phyloP scores from a whole-genome alignment of 2,797 vertebrate genomes.

The Lithobates sylvaticus region DNA sequence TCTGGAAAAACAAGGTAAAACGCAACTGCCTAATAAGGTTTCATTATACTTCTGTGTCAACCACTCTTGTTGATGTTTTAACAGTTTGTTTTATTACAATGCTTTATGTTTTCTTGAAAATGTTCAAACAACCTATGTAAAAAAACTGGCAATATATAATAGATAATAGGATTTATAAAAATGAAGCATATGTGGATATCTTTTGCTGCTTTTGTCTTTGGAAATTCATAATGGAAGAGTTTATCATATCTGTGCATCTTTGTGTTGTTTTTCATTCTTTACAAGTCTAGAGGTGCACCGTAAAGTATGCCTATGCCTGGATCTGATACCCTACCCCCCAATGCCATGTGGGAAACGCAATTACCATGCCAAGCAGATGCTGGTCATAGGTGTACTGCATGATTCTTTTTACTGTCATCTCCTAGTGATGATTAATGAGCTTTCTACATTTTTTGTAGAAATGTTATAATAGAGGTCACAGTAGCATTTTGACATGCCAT shows the following conservation, averaged over 20 bases:
- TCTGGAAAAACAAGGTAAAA: too few species aligned
- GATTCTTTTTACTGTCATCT: not conserved
- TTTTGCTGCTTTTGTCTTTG: not conserved
- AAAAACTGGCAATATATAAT: too few species aligned
- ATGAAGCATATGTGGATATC: not conserved
- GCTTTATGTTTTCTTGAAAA: too few species aligned
- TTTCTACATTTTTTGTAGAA: not conserved
- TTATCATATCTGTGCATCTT: constrained; percentile 6
- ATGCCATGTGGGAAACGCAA: not conserved
- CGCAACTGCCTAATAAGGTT: too few species aligned
- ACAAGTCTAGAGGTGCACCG: constrained; percentile 30
- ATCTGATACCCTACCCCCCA: not conserved
- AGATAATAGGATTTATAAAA: too few species aligned
- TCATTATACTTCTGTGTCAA: too few species aligned
- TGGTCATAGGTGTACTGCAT: not conserved
- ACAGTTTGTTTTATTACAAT: too few species aligned
- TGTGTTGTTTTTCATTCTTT: constrained; percentile 36
- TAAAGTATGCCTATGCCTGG: not conserved
- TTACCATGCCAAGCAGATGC: not conserved
- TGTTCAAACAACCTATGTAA: too few species aligned
- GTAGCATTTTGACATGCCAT: not conserved
- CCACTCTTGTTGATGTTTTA: too few species aligned
- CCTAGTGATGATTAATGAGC: not conserved
- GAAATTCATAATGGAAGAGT: not conserved
- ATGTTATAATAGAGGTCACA: not conserved